Evolutionary conservation across 2,888 invertebrate species (phyloP), one percentile per base, ranked within the genome.

Genomic region (Idaea dimidiata): DNA sequence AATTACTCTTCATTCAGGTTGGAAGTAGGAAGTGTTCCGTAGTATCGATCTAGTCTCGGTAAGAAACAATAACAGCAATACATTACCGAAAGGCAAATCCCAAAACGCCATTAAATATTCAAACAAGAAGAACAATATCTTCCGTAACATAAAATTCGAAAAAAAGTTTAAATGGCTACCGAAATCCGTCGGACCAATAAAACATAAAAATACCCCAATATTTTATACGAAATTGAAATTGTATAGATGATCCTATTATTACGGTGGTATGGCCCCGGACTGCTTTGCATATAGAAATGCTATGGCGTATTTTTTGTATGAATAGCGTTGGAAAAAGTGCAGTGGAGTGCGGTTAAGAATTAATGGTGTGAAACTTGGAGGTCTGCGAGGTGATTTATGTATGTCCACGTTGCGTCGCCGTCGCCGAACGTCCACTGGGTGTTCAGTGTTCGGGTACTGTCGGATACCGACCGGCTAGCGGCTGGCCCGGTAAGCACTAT

Each of bases 61-160:
- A 65, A 62, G 60, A 72, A 75, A 77, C 75, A 78, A 78, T 76
- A 78, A 74, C 72, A 72, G 70, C 76, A 70, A 78, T 78, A 72
- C 72, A 71, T 75, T 72, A 76, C 70, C 66, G 72, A 72, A 68
- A 43, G 43, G 43, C 59, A 62, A 65, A 66, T 68, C 70, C 72
- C 65, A 66, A 65, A 75, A 66, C 67, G 59, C 70, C 70, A 70
- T 72, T 72, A 70, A 67, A 72, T 72, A 72, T 72, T 72, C 70
- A 70, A 72, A 73, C 70, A 73, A 72, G 72, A 74, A 71, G 70
- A 72, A 81, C 87, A 86, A 89, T 90, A 86, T 86, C 88, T 90
- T 91, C 90, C 91, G 83, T 84, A 75, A 87, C 84, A 90, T 90
- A 89, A 90, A 90, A 89, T 87, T 86, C 83, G 84, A 85, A 88